Evolutionary conservation across 2,113 vertebrate genomes (phyloP), one percentile per base, ranked within the genome.

Genomic region (Merops nubicus): DNA sequence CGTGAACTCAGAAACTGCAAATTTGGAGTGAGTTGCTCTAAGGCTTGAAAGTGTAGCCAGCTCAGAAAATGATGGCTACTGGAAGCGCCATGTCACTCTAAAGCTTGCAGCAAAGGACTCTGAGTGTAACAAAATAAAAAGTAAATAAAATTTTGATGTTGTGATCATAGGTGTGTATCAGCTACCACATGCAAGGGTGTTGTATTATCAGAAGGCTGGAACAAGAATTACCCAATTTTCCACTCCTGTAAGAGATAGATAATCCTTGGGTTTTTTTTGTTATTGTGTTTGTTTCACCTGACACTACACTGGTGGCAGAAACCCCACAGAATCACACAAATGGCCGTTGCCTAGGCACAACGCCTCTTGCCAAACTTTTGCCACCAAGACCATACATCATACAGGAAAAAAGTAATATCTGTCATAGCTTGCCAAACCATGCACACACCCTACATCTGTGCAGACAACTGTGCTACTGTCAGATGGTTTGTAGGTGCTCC

Each of bases 61-160:
- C 28, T 60, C 12, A 45, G 54, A 85, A 91, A 83, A 4, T 0
- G 0, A 77, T 8, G 54, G n/a, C 19, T 60, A 20, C 26, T 31
- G 33, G 16, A 31, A 68, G 38, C 38, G 53, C 8, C 0, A 0
- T 47, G 23, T 14, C 67, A 47, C 23, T 59, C 33, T 72, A 67
- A 28, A 22, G 76, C 6, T 72, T 75, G 18, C 22, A 60, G 40
- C 12, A 75, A 75, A 83, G 36, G n/a, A 90, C 12, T 47, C 34
- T 59, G 38, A 23, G 38, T 11, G 3, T 48, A 83, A 48, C 23
- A 79, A 91, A 82, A 59, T 18, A 34, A 54, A 85, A 63, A 59
- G 23, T 4, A 88, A 91, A 69, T 57, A 79, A 88, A 93, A 34
- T 2, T 1, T 56, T 1, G 1, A 4, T 2, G 2, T 54, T 34